phyloP scores from a whole-genome alignment of 2,888 invertebrate genomes.

The Crioceris asparagi region DNA sequence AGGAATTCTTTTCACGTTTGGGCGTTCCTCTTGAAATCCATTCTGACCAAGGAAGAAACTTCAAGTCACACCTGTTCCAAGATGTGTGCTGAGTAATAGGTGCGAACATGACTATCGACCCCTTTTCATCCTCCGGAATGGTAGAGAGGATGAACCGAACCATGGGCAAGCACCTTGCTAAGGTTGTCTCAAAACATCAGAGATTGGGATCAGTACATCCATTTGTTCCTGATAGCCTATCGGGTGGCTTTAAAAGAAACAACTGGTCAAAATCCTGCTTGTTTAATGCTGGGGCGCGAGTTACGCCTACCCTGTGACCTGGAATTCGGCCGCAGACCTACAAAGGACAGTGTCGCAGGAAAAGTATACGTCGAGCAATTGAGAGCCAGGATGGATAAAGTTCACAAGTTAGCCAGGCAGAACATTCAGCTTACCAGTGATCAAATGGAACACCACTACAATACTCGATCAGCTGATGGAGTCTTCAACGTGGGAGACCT shows the following conservation, averaged over 20 bases:
- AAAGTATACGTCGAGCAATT: too few relatives aligned
- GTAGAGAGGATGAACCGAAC: conserved; percentile 23
- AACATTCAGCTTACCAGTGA: conserved; percentile 1
- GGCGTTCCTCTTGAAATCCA: conserved; percentile 14
- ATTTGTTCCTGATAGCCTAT: conserved; percentile 7
- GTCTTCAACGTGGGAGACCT: conserved; percentile 2
- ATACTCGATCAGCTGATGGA: conserved; percentile 1
- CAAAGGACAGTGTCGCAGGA: too few relatives aligned
- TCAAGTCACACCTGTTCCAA: conserved; percentile 21
- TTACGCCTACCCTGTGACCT: conserved; percentile 10
- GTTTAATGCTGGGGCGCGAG: too few relatives aligned
- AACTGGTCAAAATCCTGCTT: too few relatives aligned
- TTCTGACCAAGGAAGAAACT: conserved; percentile 23
- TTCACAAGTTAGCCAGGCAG: too few relatives aligned
- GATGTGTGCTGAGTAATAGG: conserved; percentile 16
- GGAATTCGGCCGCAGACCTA: not conserved
- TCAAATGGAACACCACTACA: conserved; percentile 3
- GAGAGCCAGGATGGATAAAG: too few relatives aligned
- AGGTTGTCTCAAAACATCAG: conserved; percentile 9
- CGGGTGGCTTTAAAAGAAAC: conserved; percentile 7
- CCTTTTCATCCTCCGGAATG: conserved; percentile 27
- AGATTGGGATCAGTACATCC: not conserved
- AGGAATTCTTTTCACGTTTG: conserved; percentile 14
- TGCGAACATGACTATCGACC: too few relatives aligned
- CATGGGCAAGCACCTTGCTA: conserved; percentile 15